Conservation (phyloP, 2,797 vertebrate species). For the Luscinia luscinia region DNA sequence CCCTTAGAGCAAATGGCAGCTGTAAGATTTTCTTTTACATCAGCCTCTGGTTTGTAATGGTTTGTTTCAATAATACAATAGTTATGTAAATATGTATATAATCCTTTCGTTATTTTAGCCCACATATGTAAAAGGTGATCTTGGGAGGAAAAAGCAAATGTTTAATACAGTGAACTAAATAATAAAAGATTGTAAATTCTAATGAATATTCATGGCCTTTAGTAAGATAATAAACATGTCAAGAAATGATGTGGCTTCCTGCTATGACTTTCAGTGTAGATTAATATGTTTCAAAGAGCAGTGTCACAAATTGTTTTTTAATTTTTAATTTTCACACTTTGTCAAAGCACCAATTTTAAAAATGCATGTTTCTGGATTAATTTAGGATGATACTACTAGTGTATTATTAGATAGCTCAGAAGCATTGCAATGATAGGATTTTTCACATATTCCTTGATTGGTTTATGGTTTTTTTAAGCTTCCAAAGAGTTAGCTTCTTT, state of each 20-base stretch:
- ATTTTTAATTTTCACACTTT: constrained; percentile 15
- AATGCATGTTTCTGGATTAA: not conserved
- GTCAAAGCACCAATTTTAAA: not conserved
- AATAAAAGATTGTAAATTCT: constrained; percentile 11
- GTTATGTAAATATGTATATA: not conserved
- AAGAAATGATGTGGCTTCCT: constrained; percentile 20
- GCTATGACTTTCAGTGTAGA: not conserved
- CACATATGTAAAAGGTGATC: not conserved
- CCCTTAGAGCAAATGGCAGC: not conserved
- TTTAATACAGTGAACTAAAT: not conserved
- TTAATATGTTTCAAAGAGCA: constrained; percentile 12
- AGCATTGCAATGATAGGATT: not conserved
- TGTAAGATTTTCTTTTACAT: not conserved
- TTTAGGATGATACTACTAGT: not conserved
- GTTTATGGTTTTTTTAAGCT: not conserved
- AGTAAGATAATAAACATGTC: not conserved
- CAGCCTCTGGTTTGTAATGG: not conserved
- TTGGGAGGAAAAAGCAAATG: not conserved
- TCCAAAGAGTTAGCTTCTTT: not conserved
- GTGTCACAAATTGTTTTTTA: not conserved
- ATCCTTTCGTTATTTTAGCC: not conserved
- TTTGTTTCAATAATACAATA: not conserved
- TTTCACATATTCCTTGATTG: not conserved
- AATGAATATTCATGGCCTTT: constrained; percentile 17
- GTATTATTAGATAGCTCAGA: not conserved